Conservation (phyloP, 2,113 vertebrate species). For the Tringa solitaria region DNA sequence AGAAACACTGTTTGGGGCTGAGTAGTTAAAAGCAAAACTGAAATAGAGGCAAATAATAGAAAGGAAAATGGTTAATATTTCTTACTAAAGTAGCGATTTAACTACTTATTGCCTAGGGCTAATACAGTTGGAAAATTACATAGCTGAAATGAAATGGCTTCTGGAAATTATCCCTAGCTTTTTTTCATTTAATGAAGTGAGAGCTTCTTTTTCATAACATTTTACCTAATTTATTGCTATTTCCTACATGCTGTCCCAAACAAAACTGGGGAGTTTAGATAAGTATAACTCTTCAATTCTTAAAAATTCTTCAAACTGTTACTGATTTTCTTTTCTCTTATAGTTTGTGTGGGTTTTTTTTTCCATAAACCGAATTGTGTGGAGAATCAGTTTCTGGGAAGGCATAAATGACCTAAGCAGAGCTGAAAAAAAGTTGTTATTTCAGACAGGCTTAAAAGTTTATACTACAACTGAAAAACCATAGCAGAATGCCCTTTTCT, state of each 20-base stretch:
- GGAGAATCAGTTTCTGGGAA: background rate
- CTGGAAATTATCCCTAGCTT: background rate
- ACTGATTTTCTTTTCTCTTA: background rate
- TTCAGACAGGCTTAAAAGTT: background rate
- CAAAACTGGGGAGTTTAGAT: background rate
- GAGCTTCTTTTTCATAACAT: background rate
- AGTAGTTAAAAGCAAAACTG: background rate
- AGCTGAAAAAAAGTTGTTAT: background rate
- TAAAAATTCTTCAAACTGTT: background rate
- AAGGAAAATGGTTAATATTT: background rate
- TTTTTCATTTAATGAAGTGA: background rate
- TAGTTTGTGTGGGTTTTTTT: background rate
- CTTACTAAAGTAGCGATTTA: background rate
- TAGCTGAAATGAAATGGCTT: background rate
- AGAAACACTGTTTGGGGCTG: background rate
- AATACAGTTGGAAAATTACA: background rate
- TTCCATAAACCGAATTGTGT: background rate
- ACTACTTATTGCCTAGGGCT: background rate
- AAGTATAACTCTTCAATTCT: background rate
- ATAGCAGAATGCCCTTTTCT: background rate
- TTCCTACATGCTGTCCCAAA: background rate
- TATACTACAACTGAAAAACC: background rate
- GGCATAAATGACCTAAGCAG: background rate
- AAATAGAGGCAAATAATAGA: background rate
- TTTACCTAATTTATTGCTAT: background rate